phyloP scores from a whole-genome alignment of 2,888 invertebrate genomes.

The Microdon myrmicae region DNA sequence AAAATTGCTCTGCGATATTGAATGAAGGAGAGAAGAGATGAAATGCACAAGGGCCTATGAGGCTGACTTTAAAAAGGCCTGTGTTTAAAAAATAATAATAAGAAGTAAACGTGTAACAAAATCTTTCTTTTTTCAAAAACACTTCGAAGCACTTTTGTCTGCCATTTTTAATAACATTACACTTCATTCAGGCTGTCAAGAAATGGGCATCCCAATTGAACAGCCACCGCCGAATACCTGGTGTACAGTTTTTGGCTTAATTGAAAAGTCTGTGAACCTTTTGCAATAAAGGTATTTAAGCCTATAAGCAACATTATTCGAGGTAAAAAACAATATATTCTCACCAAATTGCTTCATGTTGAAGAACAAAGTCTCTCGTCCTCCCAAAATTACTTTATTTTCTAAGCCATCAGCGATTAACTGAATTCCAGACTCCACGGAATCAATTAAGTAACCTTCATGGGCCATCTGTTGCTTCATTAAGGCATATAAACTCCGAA shows the following conservation, averaged over 20 bases:
- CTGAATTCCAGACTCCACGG: slow-evolving; percentile 77
- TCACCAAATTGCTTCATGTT: slow-evolving; percentile 80
- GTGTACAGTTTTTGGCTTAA: slow-evolving; percentile 81
- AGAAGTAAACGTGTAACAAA: too few species aligned
- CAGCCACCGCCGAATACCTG: slow-evolving; percentile 80
- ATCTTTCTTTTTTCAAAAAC: too few species aligned
- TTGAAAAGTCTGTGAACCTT: slow-evolving; percentile 69
- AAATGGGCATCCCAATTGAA: slow-evolving; percentile 81
- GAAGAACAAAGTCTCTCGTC: slow-evolving; percentile 79
- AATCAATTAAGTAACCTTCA: slow-evolving; percentile 72
- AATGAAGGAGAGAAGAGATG: too few species aligned
- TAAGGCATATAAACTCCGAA: slow-evolving; percentile 74
- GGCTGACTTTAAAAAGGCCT: too few species aligned
- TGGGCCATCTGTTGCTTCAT: slow-evolving; percentile 70
- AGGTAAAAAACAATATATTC: too few species aligned
- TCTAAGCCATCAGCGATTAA: slow-evolving; percentile 72
- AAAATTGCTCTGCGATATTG: too few species aligned
- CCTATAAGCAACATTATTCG: too few species aligned
- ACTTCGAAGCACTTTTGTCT: too few species aligned
- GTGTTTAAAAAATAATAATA: too few species aligned
- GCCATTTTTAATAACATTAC: too few species aligned
- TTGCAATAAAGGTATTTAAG: background rate
- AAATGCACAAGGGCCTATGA: too few species aligned
- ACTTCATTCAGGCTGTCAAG: slow-evolving; percentile 78
- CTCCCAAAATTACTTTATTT: slow-evolving; percentile 75